A percentile compares a stretch with the other conserved stretches of the same genome.
Evolutionary conservation across 2,113 vertebrate species (phyloP).

Genomic region (Apteryx owenii): DNA sequence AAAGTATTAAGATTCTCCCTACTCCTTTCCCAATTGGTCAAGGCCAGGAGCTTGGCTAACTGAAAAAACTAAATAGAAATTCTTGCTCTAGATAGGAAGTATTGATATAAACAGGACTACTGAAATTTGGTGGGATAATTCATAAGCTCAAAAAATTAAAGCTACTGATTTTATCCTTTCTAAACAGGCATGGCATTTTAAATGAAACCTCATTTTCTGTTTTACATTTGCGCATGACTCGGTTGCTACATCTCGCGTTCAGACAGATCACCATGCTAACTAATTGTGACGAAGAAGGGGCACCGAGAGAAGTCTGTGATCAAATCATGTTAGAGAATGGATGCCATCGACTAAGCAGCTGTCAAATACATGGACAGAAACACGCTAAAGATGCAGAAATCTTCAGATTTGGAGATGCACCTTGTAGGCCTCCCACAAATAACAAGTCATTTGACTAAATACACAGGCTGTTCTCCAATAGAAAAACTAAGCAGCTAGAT

Average conservation of each 20-base stretch:
- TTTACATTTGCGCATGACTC: not conserved
- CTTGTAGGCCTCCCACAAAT: not conserved
- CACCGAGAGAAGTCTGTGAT: accelerated
- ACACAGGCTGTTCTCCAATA: not conserved
- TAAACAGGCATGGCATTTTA: not conserved
- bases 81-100: not conserved
- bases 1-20: not conserved
- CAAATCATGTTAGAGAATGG: not conserved
- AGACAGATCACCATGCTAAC: not conserved
- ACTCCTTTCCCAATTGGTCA: not conserved
- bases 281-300: not conserved
- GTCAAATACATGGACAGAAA: not conserved
- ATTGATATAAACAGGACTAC: not conserved
- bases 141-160: not conserved
- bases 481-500: not conserved
- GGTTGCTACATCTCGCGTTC: not conserved
- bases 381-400: not conserved
- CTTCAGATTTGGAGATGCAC: not conserved
- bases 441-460: not conserved
- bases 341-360: not conserved
- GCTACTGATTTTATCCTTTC: not conserved
- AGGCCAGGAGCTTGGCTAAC: not conserved
- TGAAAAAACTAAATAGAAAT: not conserved
- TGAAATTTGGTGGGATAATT: not conserved
- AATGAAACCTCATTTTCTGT: not conserved